phyloP scores from a whole-genome alignment of 2,888 invertebrate species.

The Carabus problematicus region DNA sequence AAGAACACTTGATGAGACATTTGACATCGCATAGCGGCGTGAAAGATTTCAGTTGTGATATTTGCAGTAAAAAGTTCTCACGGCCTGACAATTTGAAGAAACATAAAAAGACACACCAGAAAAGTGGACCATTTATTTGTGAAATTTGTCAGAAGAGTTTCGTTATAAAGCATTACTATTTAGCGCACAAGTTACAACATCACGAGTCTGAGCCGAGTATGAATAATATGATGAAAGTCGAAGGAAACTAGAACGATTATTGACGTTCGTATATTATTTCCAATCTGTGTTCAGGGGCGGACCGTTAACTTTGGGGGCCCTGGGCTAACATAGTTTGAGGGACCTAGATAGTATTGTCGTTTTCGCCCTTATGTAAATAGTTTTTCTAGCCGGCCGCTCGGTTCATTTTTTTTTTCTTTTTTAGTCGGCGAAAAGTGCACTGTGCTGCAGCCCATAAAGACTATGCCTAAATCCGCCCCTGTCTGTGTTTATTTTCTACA shows the following conservation, averaged over 20 bases:
- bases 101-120: constrained; percentile 67
- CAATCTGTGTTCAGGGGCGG: too few relatives aligned
- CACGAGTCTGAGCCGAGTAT: constrained; percentile 14
- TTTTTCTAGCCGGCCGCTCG: too few relatives aligned
- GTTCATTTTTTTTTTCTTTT: too few relatives aligned
- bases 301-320: too few relatives aligned
- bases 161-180: constrained; percentile 71
- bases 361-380: too few relatives aligned
- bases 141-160: constrained; percentile 72
- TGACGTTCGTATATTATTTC: background rate
- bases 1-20: constrained; percentile 73
- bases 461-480: too few relatives aligned
- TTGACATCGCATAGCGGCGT: constrained; percentile 72
- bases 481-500: too few relatives aligned
- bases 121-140: constrained; percentile 66
- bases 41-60: constrained; percentile 70
- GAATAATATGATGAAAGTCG: constrained; percentile 6
- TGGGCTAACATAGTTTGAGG: too few relatives aligned
- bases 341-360: too few relatives aligned
- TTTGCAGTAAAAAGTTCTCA: constrained; percentile 65
- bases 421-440: too few relatives aligned
- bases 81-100: constrained; percentile 67
- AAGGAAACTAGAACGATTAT: background rate
- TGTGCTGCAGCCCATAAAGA: too few relatives aligned
- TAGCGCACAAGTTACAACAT: constrained; percentile 68